phyloP scores from a whole-genome alignment of 2,113 vertebrate species.

The Gracilinanus agilis region DNA sequence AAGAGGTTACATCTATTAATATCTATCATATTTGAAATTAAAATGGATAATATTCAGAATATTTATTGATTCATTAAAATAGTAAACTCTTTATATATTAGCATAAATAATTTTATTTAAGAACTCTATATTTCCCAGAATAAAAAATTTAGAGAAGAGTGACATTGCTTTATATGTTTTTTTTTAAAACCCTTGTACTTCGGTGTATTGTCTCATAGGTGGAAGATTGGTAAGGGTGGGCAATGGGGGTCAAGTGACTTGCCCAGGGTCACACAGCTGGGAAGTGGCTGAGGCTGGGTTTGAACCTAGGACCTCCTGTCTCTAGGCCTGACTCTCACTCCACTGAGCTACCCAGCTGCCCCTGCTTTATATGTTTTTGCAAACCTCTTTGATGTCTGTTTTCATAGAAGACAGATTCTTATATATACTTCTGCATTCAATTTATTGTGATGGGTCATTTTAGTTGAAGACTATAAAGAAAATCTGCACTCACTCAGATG shows the following conservation, averaged over 20 bases:
- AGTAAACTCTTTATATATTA: neutral
- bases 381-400: neutral
- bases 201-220: no score
- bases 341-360: no score
- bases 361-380: neutral
- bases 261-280: no score
- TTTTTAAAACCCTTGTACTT: no score
- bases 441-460: neutral
- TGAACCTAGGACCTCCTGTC: no score
- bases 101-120: neutral
- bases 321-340: no score
- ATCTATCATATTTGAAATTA: neutral
- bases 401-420: neutral
- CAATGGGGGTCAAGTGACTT: no score
- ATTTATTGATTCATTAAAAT: neutral
- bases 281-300: no score
- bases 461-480: neutral
- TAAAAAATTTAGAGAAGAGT: neutral
- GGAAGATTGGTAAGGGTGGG: no score
- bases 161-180: neutral
- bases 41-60: neutral
- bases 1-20: neutral
- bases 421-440: neutral
- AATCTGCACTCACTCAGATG: neutral
- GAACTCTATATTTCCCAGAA: neutral